Evolutionary conservation across 2,113 vertebrate genomes (phyloP).

Genomic region (Struthio camelus): DNA sequence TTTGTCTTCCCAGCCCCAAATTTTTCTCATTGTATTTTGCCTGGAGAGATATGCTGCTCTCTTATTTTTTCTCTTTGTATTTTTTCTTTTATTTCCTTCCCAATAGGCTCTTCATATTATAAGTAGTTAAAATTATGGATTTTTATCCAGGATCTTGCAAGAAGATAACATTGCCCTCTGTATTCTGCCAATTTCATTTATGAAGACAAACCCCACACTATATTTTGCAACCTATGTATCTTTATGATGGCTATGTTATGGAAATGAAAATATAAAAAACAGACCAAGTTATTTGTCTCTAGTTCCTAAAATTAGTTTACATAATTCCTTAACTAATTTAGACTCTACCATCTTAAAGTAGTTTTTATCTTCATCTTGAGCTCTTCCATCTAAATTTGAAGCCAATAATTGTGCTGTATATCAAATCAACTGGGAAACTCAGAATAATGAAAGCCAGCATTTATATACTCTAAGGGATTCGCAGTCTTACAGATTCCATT

Average conservation of each 20-base stretch:
- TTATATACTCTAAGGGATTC: background rate
- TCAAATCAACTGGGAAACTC: background rate
- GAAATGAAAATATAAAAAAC: background rate
- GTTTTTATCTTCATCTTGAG: background rate
- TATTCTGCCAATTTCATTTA: background rate
- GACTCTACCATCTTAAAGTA: background rate
- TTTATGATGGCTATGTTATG: background rate
- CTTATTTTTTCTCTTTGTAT: background rate
- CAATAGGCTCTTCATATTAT: background rate
- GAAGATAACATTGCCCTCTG: background rate
- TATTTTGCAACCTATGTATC: background rate
- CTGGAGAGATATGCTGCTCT: no score
- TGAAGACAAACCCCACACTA: background rate
- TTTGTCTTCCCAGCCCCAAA: no score
- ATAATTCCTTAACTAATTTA: background rate
- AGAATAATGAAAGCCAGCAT: background rate
- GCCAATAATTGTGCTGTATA: background rate
- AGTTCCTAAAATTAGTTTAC: background rate
- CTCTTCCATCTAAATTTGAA: background rate
- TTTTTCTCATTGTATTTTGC: background rate
- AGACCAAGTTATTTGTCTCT: background rate
- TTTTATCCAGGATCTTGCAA: background rate
- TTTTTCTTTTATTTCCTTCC: background rate
- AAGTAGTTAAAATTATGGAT: background rate
- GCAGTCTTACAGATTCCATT: background rate